Conservation (phyloP, 2,797 vertebrate genomes). For the Scarus forsteni region DNA sequence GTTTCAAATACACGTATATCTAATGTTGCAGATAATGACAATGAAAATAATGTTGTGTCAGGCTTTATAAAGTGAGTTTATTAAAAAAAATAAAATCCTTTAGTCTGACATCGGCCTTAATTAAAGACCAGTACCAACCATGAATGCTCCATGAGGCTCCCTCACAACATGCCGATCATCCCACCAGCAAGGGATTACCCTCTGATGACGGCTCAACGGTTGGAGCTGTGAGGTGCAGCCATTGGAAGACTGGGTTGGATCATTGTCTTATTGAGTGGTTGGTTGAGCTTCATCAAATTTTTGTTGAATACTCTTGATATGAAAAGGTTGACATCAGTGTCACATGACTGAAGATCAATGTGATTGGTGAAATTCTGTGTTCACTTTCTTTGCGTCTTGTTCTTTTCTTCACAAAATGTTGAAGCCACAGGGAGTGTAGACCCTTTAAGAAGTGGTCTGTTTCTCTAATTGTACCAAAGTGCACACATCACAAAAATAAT, state of each 20-base stretch:
- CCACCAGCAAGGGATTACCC: constrained; percentile 86
- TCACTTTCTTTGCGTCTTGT: neutral
- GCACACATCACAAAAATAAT: no score
- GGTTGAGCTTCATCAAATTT: constrained; percentile 58
- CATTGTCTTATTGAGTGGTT: constrained; percentile 71
- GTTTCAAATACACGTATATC: neutral
- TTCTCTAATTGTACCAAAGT: constrained; percentile 9
- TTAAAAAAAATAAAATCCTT: no score
- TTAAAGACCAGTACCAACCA: constrained; percentile 28
- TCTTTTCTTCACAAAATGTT: neutral
- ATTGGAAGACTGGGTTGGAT: constrained; percentile 73
- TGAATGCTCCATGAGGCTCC: constrained; percentile 18
- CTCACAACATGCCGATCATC: constrained; percentile 39
- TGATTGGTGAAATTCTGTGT: neutral
- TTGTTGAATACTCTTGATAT: constrained; percentile 23
- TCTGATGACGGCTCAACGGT: constrained; percentile 65
- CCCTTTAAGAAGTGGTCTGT: neutral
- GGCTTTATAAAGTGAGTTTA: no score
- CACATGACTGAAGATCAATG: constrained; percentile 75
- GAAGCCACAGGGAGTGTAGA: neutral
- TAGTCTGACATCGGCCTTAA: no score
- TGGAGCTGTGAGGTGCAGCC: constrained; percentile 61
- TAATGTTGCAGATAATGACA: neutral
- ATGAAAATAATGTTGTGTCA: no score
- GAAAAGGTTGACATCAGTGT: constrained; percentile 75